Base-by-base conservation (phyloP, 1,140 invertebrate genomes). In the Halictus rubicundus region DNA sequence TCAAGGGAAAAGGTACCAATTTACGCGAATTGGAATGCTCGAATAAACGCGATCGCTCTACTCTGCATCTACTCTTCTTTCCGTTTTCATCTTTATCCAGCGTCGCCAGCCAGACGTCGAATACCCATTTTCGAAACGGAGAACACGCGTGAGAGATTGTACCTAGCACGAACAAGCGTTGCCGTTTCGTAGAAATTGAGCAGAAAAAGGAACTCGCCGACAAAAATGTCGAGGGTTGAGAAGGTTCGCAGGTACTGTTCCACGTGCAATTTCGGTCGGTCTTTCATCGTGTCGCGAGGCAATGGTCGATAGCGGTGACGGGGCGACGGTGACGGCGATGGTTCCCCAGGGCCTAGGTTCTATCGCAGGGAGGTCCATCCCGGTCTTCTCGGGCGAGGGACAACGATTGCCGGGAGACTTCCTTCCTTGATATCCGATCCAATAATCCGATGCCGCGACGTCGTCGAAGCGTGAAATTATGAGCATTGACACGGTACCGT, bases 391-490 rank as follows among this genome's bases (percentile, higher is more conserved):
- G 86, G 86, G 42, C 32, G 61, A 65, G 39, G 37, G 75, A 61
- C 79, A 71, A 69, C 82, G 83, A 89, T 87, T 79, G 69, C 76
- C 73, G 39, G 65, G 78, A 49, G 68, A 72, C 77, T 87, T 88
- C 84, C 75, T 83, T 80, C 65, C 80, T 81, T 82, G 87, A 90
- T 90, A 89, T 89, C 82, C 85, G 88, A 90, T 91, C 90, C 90
- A 91, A 91, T 91, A 91, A 91, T 90, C 88, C 87, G 86, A 88
- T 88, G 86, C 88, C 90, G 85, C 75, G 86, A 87, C 83, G 86
- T 88, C 90, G 89, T 86, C 78, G 88, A 68, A 90, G 87, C 89
- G 89, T 91, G 89, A 91, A 91, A 91, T 91, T 91, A 91, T 91
- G 90, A 88, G 85, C 88, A 88, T 89, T 89, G 88, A 91, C 84